These are phyloP conservation scores for Chrysaora quinquecirrha DNA, from an alignment of 30 jellyfish, hydroid and myxozoan species.

Conservation along the genomic window DNA sequence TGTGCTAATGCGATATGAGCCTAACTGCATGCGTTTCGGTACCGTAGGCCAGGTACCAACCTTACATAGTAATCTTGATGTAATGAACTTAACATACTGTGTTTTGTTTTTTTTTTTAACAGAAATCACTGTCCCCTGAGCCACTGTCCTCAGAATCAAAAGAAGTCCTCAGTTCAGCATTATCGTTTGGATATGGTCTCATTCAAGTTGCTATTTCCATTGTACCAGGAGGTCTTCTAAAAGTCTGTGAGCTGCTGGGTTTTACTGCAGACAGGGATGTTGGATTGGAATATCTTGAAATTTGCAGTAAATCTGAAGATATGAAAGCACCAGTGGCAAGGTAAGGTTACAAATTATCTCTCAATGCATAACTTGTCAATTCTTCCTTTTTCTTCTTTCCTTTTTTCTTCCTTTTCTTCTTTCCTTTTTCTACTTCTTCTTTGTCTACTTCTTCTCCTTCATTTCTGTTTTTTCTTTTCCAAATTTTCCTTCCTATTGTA, in stretches of 20 bases:
- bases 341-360: constrained; percentile 56
- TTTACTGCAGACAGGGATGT: constrained; percentile 88
- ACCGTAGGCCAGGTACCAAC: too few species aligned
- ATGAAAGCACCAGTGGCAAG: constrained; percentile 98
- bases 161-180: constrained; percentile 57
- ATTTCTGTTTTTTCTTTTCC: too few species aligned
- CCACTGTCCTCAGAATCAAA: constrained; percentile 70
- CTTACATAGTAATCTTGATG: too few species aligned
- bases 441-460: too few species aligned
- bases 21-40: too few species aligned
- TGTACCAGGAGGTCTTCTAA: constrained; percentile 92
- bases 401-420: too few species aligned
- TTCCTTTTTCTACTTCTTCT: too few species aligned
- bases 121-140: constrained; percentile 45
- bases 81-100: too few species aligned
- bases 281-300: constrained; percentile 75
- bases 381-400: too few species aligned
- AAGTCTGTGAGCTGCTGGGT: constrained; percentile 94
- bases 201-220: constrained; percentile 96
- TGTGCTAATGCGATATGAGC: too few species aligned
- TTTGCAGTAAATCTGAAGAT: constrained; percentile 89
- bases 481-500: too few species aligned
- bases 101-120: background rate
- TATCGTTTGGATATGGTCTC: constrained; percentile 96
- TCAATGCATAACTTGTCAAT: too few species aligned